Percentiles rank a stretch among this genome's conserved stretches.
phyloP scores from a whole-genome alignment of 2,113 vertebrate species.

The Cyanoderma ruficeps region DNA sequence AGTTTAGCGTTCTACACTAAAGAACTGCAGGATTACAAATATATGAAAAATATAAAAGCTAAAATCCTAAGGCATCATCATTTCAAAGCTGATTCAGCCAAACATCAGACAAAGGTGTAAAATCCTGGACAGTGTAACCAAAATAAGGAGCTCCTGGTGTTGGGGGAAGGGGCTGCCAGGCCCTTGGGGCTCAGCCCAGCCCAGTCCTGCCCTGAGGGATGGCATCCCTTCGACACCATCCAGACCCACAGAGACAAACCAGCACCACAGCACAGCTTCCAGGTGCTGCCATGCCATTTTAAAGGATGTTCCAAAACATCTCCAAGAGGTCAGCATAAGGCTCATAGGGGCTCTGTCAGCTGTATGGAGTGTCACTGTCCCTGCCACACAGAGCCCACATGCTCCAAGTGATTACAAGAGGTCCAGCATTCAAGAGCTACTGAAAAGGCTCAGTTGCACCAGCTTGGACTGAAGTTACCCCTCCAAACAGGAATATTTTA shows the following conservation, averaged over 20 bases:
- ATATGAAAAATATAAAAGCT: not conserved
- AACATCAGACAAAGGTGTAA: not conserved
- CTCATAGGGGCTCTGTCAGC: not conserved
- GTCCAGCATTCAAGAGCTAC: not conserved
- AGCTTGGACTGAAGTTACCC: not conserved
- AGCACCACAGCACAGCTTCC: not conserved
- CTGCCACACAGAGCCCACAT: not conserved
- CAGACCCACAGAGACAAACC: not conserved
- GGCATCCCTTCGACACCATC: rapidly evolving
- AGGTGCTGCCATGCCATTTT: rapidly evolving
- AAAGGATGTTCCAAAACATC: not conserved
- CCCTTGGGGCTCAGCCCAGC: not conserved
- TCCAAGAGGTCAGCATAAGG: not conserved
- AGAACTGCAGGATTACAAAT: not conserved
- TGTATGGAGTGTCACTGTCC: rapidly evolving
- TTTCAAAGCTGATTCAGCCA: not conserved
- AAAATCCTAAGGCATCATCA: not conserved
- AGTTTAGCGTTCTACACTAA: not conserved
- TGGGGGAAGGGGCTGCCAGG: too few species aligned
- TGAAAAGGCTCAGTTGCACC: not conserved
- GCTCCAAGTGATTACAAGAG: rapidly evolving
- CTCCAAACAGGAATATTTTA: not conserved
- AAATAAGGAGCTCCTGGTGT: not conserved
- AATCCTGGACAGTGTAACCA: not conserved
- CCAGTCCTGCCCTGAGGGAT: too few species aligned